Evolutionary conservation across 1,140 invertebrate species (phyloP).

Genomic region (Oreohelix idahoensis): DNA sequence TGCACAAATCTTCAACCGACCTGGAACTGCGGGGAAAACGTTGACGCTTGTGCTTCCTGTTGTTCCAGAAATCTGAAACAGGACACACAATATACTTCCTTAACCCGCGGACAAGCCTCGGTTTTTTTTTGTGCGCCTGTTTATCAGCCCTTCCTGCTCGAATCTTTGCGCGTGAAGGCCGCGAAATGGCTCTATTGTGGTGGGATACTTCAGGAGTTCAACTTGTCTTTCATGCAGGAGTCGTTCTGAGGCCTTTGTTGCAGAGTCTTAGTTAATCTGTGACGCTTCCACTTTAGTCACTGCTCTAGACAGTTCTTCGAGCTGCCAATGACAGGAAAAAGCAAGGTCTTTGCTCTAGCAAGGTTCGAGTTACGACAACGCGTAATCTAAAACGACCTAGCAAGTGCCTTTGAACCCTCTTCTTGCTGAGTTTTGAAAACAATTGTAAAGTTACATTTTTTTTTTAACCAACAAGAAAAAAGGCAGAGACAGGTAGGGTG

Average conservation of each 20-base stretch:
- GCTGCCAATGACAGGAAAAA: background rate
- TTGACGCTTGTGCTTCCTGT: background rate
- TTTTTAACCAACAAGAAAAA: too few species aligned
- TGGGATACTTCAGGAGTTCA: background rate
- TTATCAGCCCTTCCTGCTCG: background rate
- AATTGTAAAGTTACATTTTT: too few species aligned
- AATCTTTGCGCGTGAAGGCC: background rate
- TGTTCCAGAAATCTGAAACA: background rate
- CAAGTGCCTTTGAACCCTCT: too few species aligned
- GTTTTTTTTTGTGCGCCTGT: background rate
- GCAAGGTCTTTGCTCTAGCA: too few species aligned
- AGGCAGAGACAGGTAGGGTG: too few species aligned
- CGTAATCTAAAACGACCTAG: too few species aligned
- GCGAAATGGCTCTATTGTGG: background rate
- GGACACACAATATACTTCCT: constrained; percentile 11
- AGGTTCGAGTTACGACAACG: too few species aligned
- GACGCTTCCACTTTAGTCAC: background rate
- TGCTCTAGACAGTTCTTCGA: background rate
- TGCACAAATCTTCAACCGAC: background rate
- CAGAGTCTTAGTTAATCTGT: background rate
- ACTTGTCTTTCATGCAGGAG: background rate
- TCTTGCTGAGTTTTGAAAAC: too few species aligned
- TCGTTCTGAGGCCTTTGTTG: background rate
- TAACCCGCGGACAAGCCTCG: background rate
- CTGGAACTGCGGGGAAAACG: background rate